phyloP scores from a whole-genome alignment of 1,140 invertebrate genomes.

The fruit fly (Drosophila melanogaster) region Release_6_plus_ISO1_MT NT_037436.4:9395501-9396000 shows the following conservation, averaged over 20 bases:
- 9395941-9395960: conserved; percentile 39
- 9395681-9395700: conserved; percentile 72
- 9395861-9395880: conserved; percentile 14
- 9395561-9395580: conserved; percentile 25
- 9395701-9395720: conserved; percentile 44
- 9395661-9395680: conserved; percentile 57
- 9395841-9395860: conserved; percentile 48
- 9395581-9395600: conserved; percentile 20
- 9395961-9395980: conserved; percentile 9
- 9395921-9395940: conserved; percentile 14
- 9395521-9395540: conserved; percentile 34
- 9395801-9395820: conserved; percentile 26
- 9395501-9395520: conserved; percentile 77
- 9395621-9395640: conserved; percentile 46
- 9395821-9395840: conserved; percentile 33
- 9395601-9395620: too few species aligned
- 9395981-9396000: conserved; percentile 5
- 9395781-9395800: conserved; percentile 14
- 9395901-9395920: conserved; percentile 13
- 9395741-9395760: conserved; percentile 21
- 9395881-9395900: conserved; percentile 20
- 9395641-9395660: conserved; percentile 23
- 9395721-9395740: conserved; percentile 5
- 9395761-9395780: conserved; percentile 31
- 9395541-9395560: conserved; percentile 13